phyloP scores from a whole-genome alignment of 2,888 invertebrate species.

The Xylocampa areola region DNA sequence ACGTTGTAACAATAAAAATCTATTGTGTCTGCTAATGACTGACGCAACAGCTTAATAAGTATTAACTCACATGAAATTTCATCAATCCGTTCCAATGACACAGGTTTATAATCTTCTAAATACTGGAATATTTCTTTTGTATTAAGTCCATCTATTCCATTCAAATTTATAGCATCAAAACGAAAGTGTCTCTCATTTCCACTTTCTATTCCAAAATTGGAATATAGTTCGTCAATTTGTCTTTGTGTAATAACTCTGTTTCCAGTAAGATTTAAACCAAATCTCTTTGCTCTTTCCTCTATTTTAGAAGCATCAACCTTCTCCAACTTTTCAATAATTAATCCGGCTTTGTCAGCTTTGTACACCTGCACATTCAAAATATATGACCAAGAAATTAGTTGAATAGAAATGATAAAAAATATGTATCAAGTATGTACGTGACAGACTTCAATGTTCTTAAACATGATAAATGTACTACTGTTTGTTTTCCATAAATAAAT shows the following conservation, averaged over 20 bases:
- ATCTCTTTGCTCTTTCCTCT: conserved; percentile 83
- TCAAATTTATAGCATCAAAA: conserved; percentile 93
- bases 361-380: conserved; percentile 54
- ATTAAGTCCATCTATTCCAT: conserved; percentile 93
- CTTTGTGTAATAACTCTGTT: conserved; percentile 81
- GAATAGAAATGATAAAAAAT: not conserved
- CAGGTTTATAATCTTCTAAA: conserved; percentile 93
- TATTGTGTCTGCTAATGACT: too few species aligned
- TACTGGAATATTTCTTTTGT: conserved; percentile 95
- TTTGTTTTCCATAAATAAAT: too few species aligned
- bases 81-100: conserved; percentile 95
- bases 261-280: conserved; percentile 83
- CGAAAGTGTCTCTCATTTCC: conserved; percentile 91
- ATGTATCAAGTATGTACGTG: not conserved
- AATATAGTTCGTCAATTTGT: conserved; percentile 85
- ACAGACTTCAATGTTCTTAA: too few species aligned
- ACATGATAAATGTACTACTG: too few species aligned
- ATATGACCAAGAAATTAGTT: not conserved
- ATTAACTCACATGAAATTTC: conserved; percentile 92
- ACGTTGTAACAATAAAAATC: too few species aligned
- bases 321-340: conserved; percentile 76
- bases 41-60: too few species aligned
- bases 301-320: conserved; percentile 83
- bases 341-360: conserved; percentile 76
- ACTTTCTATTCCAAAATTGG: conserved; percentile 83